Evolutionary conservation across 2,888 invertebrate genomes (phyloP).

Genomic region (Chrysolina oricalcia): DNA sequence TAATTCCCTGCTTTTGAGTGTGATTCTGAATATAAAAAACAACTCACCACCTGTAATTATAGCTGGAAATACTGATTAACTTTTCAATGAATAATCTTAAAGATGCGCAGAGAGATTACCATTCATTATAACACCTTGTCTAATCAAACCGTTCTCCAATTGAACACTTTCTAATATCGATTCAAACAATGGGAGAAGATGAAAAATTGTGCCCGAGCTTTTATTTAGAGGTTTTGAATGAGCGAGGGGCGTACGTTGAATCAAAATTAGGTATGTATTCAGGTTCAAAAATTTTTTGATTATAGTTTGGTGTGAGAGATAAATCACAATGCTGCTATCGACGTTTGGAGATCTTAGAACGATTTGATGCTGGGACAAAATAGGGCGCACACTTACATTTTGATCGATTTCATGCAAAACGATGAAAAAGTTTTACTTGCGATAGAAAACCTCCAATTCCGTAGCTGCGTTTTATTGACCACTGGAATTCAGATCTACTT

Average conservation of each 20-base stretch:
- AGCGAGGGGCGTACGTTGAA: constrained; percentile 28
- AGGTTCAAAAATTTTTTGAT: constrained; percentile 27
- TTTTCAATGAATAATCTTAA: too few relatives aligned
- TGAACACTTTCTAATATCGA: constrained; percentile 29
- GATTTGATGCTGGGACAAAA: neutral
- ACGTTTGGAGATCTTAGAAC: neutral
- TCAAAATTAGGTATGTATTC: constrained; percentile 24
- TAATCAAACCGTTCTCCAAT: neutral
- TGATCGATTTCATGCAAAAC: too few relatives aligned
- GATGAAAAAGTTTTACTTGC: too few relatives aligned
- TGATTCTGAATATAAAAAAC: too few relatives aligned
- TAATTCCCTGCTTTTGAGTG: too few relatives aligned
- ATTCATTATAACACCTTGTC: constrained; percentile 7
- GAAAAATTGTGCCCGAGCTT: constrained; percentile 18
- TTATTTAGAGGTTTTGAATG: constrained; percentile 23
- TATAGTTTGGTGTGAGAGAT: constrained; percentile 21
- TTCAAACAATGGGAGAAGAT: constrained; percentile 18
- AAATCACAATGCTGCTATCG: constrained; percentile 1
- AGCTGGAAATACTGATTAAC: too few relatives aligned
- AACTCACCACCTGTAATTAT: too few relatives aligned
- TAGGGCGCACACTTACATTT: too few relatives aligned
- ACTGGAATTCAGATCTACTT: too few relatives aligned
- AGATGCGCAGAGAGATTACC: neutral
- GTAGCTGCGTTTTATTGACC: too few relatives aligned
- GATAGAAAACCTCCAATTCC: too few relatives aligned